A percentile compares a stretch with the other conserved stretches of the same genome.
phyloP scores from a whole-genome alignment of 2,113 vertebrate species.

The Plestiodon gilberti region DNA sequence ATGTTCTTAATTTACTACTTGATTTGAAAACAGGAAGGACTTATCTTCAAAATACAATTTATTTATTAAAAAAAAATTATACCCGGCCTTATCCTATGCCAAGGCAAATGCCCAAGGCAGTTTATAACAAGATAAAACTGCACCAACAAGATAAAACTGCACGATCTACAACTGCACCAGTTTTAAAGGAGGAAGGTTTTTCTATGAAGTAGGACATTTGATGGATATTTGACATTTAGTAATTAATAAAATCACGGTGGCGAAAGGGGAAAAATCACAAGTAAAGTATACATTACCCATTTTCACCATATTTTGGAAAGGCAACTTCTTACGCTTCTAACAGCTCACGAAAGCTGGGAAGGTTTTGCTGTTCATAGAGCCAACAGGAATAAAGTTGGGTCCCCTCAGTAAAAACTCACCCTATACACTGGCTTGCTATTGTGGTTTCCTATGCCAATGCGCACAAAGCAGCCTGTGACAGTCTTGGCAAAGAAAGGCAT shows the following conservation, averaged over 20 bases:
- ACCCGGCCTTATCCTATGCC: no score
- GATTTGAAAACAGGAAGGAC: not conserved
- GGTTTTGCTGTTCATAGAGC: not conserved
- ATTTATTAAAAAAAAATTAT: no score
- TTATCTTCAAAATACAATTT: not conserved
- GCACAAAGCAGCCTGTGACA: constrained; percentile 95
- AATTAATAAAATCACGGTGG: no score
- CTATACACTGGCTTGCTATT: constrained; percentile 98
- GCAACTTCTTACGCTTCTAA: not conserved
- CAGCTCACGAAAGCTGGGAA: not conserved
- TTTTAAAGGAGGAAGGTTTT: no score
- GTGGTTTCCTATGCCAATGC: constrained; percentile 98
- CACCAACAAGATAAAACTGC: no score
- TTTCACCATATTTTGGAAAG: not conserved
- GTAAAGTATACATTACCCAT: no score
- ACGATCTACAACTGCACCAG: no score
- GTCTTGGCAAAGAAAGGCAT: constrained; percentile 99
- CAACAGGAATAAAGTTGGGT: not conserved
- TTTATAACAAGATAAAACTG: no score
- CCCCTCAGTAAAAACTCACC: constrained; percentile 72
- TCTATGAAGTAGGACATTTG: no score
- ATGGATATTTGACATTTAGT: no score
- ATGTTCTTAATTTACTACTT: not conserved
- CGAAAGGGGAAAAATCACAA: no score
- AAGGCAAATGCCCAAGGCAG: no score